Base-by-base conservation (phyloP, 2,888 invertebrate genomes). In the Entomobrya multifasciata region DNA sequence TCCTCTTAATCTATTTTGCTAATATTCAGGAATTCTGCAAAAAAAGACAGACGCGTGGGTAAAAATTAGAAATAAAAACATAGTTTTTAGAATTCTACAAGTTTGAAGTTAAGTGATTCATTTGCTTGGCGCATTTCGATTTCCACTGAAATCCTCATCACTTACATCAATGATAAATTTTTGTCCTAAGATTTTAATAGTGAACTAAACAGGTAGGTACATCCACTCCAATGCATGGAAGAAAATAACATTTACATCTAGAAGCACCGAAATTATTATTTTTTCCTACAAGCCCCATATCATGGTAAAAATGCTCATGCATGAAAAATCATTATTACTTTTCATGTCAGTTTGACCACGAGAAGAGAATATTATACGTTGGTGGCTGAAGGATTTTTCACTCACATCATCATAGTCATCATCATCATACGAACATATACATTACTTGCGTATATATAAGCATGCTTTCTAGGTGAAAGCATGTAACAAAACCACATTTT, bases 401-500 rank as follows among this genome's bases (percentile, higher is more conserved):
- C 65, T 36, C 8, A 22, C 65, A 36, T 65, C 15, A 17, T 70
- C 49, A 47, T 47, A 11, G 22, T 67, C 70, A 27, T 15, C 25
- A 47, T 47, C n/a, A 49, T 49, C 27, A 47, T 15, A n/a, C 13
- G 3, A 3, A 13, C 2, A 3, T 10, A 15, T 49, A 15, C 36
- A 41, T n/a, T 47, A 25, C 47, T 44, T 3, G 0, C 44, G 2
- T 47, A 1, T 47, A 52, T n/a, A n/a, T 52, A 52, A 17, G 11
- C n/a, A 47, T 22, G 47, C 72, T 49, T 49, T 52, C 8, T 72
- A 17, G 65, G 49, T 72, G 27, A 25, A 49, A 49, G 27, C 72
- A 22, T 36, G 27, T 47, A 72, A 72, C 49, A 49, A 67, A 72
- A 49, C 72, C 72, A n/a, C 72, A 72, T n/a, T 72, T 72, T 49